Evolutionary conservation across 2,113 vertebrate genomes (phyloP), one percentile per base, ranked within the genome.

Genomic region (Edolisoma coerulescens): DNA sequence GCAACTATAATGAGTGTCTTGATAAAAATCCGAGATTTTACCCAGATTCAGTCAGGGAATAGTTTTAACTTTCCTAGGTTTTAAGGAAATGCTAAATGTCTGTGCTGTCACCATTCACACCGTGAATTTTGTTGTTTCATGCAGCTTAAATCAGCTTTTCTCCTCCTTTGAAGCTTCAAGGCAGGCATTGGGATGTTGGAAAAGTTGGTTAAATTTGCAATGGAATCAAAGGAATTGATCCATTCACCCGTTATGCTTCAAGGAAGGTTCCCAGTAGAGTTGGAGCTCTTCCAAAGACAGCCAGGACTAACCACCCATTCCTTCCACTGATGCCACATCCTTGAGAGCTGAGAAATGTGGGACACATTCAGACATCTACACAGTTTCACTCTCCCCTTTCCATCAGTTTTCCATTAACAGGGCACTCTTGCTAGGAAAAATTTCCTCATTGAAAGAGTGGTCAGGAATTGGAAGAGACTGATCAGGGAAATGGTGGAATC

Each of bases 351-450:
- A 0, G 1, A 24, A 53, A 8, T 1, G 8, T 0, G 4, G 33
- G 28, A 37, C 4, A 0, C 42, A 9, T 2, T 1, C 37, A 35
- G 37, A 24, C n/a, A 37, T 0, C 2, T 0, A 0, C 1, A 8
- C 1, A 3, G 0, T 2, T 47, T 8, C 57, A 20, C 26, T 37
- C 6, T 44, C 50, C 53, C 23, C 11, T 61, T 24, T 13, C 42
- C 54, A 11, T 4, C 16, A 3, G 0, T 21, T 47, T 16, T 20
- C 52, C 28, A 14, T 8, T 3, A 24, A 7, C 0, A 2, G 22
- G 32, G 33, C 32, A 17, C 1, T 0, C 16, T 28, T 8, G 10
- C 5, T 13, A 6, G 53, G 61, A 47, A 10, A 24, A 14, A 21
- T 3, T 16, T 15, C 28, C 5, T 39, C 19, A 4, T 9, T 12